phyloP scores from a whole-genome alignment of 2,888 invertebrate species.

The Piscicola geometra region DNA sequence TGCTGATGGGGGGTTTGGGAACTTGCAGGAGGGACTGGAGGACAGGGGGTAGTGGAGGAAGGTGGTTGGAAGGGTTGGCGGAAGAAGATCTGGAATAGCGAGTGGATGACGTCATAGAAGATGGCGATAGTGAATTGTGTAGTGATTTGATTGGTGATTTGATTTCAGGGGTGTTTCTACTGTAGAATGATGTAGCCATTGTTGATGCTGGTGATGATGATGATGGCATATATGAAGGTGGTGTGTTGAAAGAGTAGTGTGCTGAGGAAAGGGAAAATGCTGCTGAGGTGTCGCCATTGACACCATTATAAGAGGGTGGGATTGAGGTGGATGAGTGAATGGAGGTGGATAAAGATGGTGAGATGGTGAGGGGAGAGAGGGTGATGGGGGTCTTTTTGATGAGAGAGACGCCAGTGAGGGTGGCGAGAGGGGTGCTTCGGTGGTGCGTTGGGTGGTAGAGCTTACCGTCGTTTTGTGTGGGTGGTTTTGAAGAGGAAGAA shows the following conservation, averaged over 20 bases:
- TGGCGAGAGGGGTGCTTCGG: not conserved
- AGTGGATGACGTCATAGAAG: not conserved
- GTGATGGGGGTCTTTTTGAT: conserved; percentile 5
- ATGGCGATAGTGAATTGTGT: not conserved
- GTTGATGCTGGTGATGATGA: not conserved
- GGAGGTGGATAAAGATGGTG: not conserved
- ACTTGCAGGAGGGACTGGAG: conserved; percentile 18
- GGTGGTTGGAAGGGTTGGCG: not conserved
- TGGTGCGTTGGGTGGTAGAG: not conserved
- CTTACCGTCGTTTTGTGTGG: not conserved
- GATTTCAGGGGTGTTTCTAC: not conserved
- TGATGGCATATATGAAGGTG: too few species aligned
- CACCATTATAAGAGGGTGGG: too few species aligned
- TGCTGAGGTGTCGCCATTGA: too few species aligned
- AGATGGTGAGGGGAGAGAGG: not conserved
- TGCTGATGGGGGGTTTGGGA: not conserved
- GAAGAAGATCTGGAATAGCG: not conserved
- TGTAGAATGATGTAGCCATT: too few species aligned
- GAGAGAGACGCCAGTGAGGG: conserved; percentile 1
- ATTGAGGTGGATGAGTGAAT: too few species aligned
- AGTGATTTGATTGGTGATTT: not conserved
- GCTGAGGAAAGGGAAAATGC: too few species aligned
- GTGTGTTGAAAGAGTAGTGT: too few species aligned
- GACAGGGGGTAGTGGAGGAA: conserved; percentile 22
- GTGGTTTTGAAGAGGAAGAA: not conserved